A percentile compares a stretch with the other conserved stretches of the same genome.
Evolutionary conservation across 2,797 vertebrate genomes (phyloP).

Genomic region (Peromyscus aztecus): DNA sequence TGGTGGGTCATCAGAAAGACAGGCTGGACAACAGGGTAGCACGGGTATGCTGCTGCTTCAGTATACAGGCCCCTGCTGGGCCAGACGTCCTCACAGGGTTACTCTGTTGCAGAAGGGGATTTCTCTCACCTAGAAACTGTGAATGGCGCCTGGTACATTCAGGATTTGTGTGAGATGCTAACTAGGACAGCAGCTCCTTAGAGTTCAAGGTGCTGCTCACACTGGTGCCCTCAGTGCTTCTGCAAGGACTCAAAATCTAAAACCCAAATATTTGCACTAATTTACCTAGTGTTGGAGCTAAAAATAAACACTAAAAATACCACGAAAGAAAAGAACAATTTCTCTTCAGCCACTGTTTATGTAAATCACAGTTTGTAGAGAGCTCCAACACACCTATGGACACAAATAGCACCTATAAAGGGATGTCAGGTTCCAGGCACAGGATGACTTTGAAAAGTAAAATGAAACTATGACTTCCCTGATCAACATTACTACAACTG

Average conservation of each 20-base stretch:
- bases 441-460: conserved; percentile 12
- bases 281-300: conserved; percentile 5
- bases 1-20: not conserved
- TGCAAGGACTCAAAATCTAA: conserved; percentile 74
- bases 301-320: not conserved
- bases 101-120: conserved; percentile 89
- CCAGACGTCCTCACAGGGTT: not conserved
- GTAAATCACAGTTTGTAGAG: conserved; percentile 2
- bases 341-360: not conserved
- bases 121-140: conserved; percentile 95
- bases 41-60: not conserved
- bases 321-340: not conserved
- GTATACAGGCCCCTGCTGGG: not conserved
- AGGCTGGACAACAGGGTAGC: not conserved
- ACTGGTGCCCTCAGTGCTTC: conserved; percentile 90
- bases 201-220: conserved; percentile 97
- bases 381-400: not conserved
- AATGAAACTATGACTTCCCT: conserved; percentile 4
- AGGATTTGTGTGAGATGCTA: conserved; percentile 94
- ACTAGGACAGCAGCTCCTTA: conserved; percentile 87
- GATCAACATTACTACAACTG: conserved; percentile 18
- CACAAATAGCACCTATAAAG: not conserved
- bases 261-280: not conserved
- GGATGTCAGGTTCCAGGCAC: not conserved
- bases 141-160: conserved; percentile 96